These are phyloP conservation scores for Philopedon plagiatum DNA, from an alignment of 2,888 invertebrate species.

Conservation along the genomic window DNA sequence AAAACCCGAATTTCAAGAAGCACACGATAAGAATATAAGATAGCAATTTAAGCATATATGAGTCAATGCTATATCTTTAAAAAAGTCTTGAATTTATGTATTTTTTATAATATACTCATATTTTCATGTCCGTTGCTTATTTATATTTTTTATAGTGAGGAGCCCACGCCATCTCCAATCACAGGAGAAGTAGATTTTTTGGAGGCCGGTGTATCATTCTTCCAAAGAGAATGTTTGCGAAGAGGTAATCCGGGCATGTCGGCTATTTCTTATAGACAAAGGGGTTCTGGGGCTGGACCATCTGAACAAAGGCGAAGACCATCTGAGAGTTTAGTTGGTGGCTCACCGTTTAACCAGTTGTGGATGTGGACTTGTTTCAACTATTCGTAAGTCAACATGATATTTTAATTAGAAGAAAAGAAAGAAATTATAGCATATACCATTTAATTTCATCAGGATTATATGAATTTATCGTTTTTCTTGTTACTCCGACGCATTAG, in stretches of 20 bases:
- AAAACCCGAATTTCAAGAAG: too few species aligned
- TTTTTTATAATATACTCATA: not conserved
- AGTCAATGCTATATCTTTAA: too few species aligned
- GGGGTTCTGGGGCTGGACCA: constrained; percentile 69
- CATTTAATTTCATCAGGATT: too few species aligned
- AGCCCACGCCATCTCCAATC: constrained; percentile 57
- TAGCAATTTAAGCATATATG: too few species aligned
- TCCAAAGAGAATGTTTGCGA: constrained; percentile 72
- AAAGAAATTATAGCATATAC: too few species aligned
- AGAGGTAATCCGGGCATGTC: constrained; percentile 69
- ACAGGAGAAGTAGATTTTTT: constrained; percentile 72
- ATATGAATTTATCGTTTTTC: too few species aligned
- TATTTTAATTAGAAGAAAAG: too few species aligned
- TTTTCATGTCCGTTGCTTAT: not conserved
- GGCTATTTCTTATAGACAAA: constrained; percentile 73
- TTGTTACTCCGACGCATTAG: too few species aligned
- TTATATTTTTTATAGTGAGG: constrained; percentile 59
- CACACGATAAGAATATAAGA: too few species aligned
- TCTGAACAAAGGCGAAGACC: constrained; percentile 65
- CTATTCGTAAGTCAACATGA: constrained; percentile 72
- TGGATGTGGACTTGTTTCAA: constrained; percentile 81
- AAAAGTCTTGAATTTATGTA: too few species aligned
- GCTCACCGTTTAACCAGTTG: constrained; percentile 73
- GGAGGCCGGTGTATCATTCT: constrained; percentile 75
- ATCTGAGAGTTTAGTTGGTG: constrained; percentile 74